Evolutionary conservation across 2,797 vertebrate species (phyloP), one percentile per base, ranked within the genome.

Genomic region (Myotis planiceps): DNA sequence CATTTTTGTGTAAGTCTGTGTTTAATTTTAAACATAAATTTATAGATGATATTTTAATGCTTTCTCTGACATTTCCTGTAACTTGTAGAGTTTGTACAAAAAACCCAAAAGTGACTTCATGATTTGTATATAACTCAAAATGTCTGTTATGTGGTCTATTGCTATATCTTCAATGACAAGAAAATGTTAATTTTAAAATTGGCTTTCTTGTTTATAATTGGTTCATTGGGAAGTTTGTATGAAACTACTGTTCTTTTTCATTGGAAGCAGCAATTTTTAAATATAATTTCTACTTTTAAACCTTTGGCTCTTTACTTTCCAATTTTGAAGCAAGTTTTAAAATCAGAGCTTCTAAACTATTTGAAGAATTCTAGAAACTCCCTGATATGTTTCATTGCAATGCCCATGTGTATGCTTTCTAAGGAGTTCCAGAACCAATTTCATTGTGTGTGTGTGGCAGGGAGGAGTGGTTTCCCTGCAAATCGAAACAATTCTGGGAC

Each of bases 21-120:
- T 86, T 96, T 92, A 95, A 84, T 95, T 94, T 96, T 83, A 96
- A 87, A 74, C 66, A 87, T 93, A 95, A 96, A 81, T 93, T 87
- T 87, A 76, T 83, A n/a, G 82, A 84, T 93, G 87, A 74, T 47
- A 93, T 91, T 84, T 94, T 95, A 96, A 93, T 93, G 47, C 53
- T 87, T 94, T 55, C 53, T 96, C 75, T 96, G 96, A 90, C 90
- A 94, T 87, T 94, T 96, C 12, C 69, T 93, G 6, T 85, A 94
- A 94, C 89, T 93, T 89, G 42, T 71, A 34, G 69, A 83, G 72
- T 83, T 96, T 95, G 66, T 75, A 47, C 37, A 93, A 94, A 71
- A 72, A 80, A 89, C 68, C 34, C 29, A 25, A 89, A 93, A 95
- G 76, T 80, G 80, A 92, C 66, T 96, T 74, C 29, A 51, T 65